Percentiles rank a stretch among this genome's conserved stretches.
phyloP scores from a whole-genome alignment of 1,140 invertebrate species.

The Oreohelix idahoensis region DNA sequence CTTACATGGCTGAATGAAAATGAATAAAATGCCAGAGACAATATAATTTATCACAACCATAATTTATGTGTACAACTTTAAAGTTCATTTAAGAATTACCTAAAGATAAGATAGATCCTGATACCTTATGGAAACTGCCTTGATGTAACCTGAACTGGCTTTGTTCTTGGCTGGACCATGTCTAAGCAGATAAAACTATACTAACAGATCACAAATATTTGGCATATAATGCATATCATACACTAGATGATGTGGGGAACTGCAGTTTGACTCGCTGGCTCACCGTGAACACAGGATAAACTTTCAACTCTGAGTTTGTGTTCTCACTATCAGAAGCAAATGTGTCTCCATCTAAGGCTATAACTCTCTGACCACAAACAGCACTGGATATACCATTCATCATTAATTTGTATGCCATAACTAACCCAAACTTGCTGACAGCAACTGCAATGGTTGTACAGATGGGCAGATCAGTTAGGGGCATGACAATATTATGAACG shows the following conservation, averaged over 20 bases:
- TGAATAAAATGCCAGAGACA: too few species aligned
- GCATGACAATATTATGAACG: slow-evolving; percentile 56
- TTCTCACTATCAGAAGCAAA: neutral
- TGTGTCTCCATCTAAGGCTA: neutral
- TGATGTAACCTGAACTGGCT: too few species aligned
- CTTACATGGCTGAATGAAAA: too few species aligned
- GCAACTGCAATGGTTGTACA: slow-evolving; percentile 57
- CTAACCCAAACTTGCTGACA: slow-evolving; percentile 50
- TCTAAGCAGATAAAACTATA: too few species aligned
- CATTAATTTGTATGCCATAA: slow-evolving; percentile 61
- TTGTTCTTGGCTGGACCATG: too few species aligned
- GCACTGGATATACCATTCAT: slow-evolving; percentile 51
- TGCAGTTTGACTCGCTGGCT: slow-evolving; percentile 68
- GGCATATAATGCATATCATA: slow-evolving; percentile 1
- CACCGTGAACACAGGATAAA: slow-evolving; percentile 67
- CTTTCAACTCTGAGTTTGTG: neutral
- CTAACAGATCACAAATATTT: too few species aligned
- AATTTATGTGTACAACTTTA: too few species aligned
- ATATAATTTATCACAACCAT: too few species aligned
- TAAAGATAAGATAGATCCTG: too few species aligned
- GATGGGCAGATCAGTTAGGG: slow-evolving; percentile 59
- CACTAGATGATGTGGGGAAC: slow-evolving; percentile 53
- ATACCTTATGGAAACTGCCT: too few species aligned
- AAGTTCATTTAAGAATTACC: too few species aligned
- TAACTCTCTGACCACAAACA: slow-evolving; percentile 57